phyloP scores from a whole-genome alignment of 2,888 invertebrate genomes.

The Phortica magna region DNA sequence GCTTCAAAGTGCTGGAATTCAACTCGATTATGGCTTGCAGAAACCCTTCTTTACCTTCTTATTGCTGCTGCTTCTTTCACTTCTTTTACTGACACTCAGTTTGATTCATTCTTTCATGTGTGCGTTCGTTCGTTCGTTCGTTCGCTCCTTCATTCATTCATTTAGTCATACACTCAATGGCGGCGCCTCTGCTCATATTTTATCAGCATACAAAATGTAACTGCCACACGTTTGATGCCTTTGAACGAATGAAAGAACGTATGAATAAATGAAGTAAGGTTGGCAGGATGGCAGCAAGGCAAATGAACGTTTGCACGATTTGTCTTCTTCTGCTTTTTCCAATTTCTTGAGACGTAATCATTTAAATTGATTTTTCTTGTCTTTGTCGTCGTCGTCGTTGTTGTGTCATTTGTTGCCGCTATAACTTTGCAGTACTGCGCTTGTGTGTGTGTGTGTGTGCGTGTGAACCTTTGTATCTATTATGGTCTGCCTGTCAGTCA shows the following conservation, averaged over 20 bases:
- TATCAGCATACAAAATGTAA: constrained; percentile 13
- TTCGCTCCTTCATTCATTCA: constrained; percentile 8
- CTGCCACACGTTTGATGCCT: not conserved
- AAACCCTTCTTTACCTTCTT: not conserved
- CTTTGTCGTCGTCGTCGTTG: constrained; percentile 56
- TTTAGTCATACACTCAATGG: not conserved
- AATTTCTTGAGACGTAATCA: constrained; percentile 59
- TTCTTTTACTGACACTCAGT: not conserved
- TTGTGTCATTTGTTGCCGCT: constrained; percentile 35
- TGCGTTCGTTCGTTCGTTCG: not conserved
- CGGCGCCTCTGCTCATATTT: not conserved
- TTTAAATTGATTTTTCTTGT: constrained; percentile 71
- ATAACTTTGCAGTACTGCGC: not conserved
- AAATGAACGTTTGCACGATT: constrained; percentile 52
- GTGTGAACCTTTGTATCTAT: not conserved
- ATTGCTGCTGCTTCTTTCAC: not conserved
- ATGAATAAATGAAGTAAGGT: too few relatives aligned
- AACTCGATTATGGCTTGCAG: not conserved
- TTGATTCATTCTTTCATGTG: not conserved
- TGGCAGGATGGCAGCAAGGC: not conserved
- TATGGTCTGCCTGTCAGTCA: constrained; percentile 39
- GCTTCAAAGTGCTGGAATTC: constrained; percentile 13
- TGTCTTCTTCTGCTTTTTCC: constrained; percentile 57
- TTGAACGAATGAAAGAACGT: not conserved
- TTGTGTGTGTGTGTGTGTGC: too few relatives aligned